Percentiles rank a stretch among this genome's conserved stretches.
phyloP scores from a whole-genome alignment of 1,140 invertebrate genomes.

The Macrotrachela quadricornifera region DNA sequence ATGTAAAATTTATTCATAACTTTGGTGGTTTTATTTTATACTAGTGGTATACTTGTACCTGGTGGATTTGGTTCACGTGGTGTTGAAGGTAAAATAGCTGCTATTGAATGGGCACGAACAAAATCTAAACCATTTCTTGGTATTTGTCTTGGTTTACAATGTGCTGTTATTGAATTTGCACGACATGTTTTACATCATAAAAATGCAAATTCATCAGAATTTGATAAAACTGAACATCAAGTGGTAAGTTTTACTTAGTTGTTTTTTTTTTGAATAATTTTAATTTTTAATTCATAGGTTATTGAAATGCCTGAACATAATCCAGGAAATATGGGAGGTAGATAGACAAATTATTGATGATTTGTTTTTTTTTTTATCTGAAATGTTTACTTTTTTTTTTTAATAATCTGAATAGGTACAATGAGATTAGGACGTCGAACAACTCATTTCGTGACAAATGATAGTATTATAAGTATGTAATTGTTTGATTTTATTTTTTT shows the following conservation, averaged over 20 bases:
- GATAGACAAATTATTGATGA: too few relatives aligned
- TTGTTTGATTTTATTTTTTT: too few relatives aligned
- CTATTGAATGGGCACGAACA: conserved; percentile 70
- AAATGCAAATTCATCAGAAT: conserved; percentile 68
- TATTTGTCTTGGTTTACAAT: conserved; percentile 87
- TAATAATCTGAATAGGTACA: conserved; percentile 32
- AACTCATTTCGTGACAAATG: conserved; percentile 45
- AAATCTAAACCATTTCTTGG: conserved; percentile 76
- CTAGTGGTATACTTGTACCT: conserved; percentile 74
- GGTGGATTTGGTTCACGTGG: conserved; percentile 88
- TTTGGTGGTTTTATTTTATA: conserved; percentile 11
- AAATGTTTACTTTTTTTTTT: too few relatives aligned
- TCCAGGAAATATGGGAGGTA: conserved; percentile 65
- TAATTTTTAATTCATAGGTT: conserved; percentile 30
- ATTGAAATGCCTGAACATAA: conserved; percentile 99
- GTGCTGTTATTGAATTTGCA: conserved; percentile 87
- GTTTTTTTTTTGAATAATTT: too few relatives aligned
- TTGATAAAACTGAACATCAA: conserved; percentile 44
- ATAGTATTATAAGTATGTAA: not conserved
- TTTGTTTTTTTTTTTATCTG: too few relatives aligned
- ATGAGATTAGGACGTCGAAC: conserved; percentile 81
- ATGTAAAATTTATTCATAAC: not conserved
- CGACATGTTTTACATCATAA: conserved; percentile 49
- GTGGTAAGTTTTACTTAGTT: conserved; percentile 33
- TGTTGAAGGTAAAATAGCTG: conserved; percentile 81